These are phyloP conservation scores for Lycia hirtaria DNA, from an alignment of 2,888 invertebrate species.

Conservation along the genomic window DNA sequence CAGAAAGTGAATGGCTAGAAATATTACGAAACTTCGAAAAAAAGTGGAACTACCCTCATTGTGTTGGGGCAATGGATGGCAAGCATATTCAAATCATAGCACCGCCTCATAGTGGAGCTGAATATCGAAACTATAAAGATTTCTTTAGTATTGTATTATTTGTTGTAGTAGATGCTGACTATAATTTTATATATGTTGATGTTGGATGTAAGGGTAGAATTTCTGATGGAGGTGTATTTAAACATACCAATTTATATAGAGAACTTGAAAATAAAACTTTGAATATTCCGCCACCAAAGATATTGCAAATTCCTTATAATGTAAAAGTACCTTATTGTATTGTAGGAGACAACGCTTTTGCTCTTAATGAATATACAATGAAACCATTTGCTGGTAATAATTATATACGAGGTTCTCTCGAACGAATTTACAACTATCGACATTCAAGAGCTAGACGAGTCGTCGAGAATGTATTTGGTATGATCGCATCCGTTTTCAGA, in stretches of 20 bases:
- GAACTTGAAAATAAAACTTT: slow-evolving; percentile 19
- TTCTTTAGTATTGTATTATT: slow-evolving; percentile 28
- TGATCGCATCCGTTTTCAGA: slow-evolving; percentile 27
- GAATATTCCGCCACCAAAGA: slow-evolving; percentile 17
- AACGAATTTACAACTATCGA: slow-evolving; percentile 26
- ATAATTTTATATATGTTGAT: slow-evolving; percentile 33
- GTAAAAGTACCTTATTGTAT: background rate
- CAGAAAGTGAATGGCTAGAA: slow-evolving; percentile 47
- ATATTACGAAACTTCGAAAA: slow-evolving; percentile 26
- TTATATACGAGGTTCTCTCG: slow-evolving; percentile 7
- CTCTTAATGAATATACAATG: background rate
- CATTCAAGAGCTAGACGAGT: slow-evolving; percentile 22
- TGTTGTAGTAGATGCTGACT: slow-evolving; percentile 37
- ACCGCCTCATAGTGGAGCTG: slow-evolving; percentile 11
- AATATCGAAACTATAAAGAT: slow-evolving; percentile 24
- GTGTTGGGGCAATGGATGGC: too few species aligned
- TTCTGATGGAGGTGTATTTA: slow-evolving; percentile 25
- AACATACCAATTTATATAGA: slow-evolving; percentile 23
- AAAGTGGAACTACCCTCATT: too few species aligned
- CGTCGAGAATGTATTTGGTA: slow-evolving; percentile 27
- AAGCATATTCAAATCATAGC: slow-evolving; percentile 9
- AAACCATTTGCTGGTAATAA: slow-evolving; percentile 15
- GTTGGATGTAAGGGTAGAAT: slow-evolving; percentile 29
- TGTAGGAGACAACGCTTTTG: slow-evolving; percentile 21
- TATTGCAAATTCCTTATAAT: slow-evolving; percentile 15